Percentiles rank a stretch among this genome's conserved stretches.
Conservation (phyloP, 37 sponge, comb jelly and placozoan species). For the Geodia barretti region DNA sequence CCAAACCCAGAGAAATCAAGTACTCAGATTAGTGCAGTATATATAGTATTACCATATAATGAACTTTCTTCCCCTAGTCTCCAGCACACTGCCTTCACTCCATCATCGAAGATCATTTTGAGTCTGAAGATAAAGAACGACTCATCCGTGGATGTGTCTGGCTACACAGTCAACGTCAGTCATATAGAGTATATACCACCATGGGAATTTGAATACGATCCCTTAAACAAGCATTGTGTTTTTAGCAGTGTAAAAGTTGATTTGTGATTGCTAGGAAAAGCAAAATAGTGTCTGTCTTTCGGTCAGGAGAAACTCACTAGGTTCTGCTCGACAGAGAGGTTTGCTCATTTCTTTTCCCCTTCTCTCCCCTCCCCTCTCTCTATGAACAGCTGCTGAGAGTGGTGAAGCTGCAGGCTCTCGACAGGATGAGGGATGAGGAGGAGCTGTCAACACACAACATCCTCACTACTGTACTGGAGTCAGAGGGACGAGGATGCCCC, state of each 20-base stretch:
- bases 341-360: neutral
- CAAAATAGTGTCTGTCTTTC: no score
- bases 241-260: no score
- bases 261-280: no score
- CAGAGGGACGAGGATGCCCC: conserved; percentile 14
- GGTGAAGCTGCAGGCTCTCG: conserved; percentile 35
- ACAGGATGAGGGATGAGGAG: conserved; percentile 23
- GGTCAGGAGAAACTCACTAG: no score
- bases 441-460: conserved; percentile 33
- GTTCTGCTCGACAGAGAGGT: no score
- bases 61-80: conserved; percentile 9
- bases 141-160: conserved; percentile 47
- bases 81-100: conserved; percentile 14
- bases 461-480: conserved; percentile 16
- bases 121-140: conserved; percentile 32
- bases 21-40: no score
- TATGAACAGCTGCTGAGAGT: conserved; percentile 36
- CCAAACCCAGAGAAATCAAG: no score
- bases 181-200: no score
- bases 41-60: conserved; percentile 3
- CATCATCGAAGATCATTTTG: conserved; percentile 17
- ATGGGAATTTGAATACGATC: no score
- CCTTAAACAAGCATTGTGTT: no score
- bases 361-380: conserved; percentile 16
- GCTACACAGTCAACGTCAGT: conserved; percentile 41